phyloP scores from a whole-genome alignment of 2,888 invertebrate genomes.

The Caenorhabditis doughertyi region DNA sequence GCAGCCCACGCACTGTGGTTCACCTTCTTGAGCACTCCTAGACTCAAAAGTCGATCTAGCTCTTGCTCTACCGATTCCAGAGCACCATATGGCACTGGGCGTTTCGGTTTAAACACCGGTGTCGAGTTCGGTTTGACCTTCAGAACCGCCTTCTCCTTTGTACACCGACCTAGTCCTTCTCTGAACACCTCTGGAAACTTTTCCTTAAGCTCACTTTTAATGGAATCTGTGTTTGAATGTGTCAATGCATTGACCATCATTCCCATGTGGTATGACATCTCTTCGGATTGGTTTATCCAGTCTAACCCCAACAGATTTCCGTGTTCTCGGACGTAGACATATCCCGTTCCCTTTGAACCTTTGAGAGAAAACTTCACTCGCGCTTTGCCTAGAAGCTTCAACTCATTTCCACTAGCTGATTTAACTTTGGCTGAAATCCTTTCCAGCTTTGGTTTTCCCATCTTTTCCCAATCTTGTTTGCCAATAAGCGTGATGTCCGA shows the following conservation, averaged over 20 bases:
- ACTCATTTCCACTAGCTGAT: conserved; percentile 13
- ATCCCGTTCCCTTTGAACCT: neutral
- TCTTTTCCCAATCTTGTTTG: neutral
- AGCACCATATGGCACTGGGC: conserved; percentile 67
- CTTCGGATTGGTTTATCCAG: neutral
- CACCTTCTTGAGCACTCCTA: conserved; percentile 58
- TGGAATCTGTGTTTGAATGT: conserved; percentile 1
- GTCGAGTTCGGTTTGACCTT: neutral
- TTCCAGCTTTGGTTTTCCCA: neutral
- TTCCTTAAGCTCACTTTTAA: neutral
- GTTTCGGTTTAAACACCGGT: conserved; percentile 7
- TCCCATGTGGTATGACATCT: conserved; percentile 2
- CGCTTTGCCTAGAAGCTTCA: neutral
- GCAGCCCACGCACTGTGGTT: conserved; percentile 69
- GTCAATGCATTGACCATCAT: conserved; percentile 3
- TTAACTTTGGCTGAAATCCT: neutral
- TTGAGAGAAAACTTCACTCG: neutral
- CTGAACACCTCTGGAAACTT: conserved; percentile 15
- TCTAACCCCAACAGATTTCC: conserved; percentile 17
- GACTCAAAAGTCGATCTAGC: conserved; percentile 57
- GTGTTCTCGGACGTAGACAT: conserved; percentile 1
- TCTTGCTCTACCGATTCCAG: conserved; percentile 62
- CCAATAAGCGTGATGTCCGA: neutral
- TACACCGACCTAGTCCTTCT: conserved; percentile 6
- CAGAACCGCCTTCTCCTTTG: neutral